Evolutionary conservation across 2,797 vertebrate species (phyloP), one percentile per base, ranked within the genome.

Genomic region (Mycteria americana): DNA sequence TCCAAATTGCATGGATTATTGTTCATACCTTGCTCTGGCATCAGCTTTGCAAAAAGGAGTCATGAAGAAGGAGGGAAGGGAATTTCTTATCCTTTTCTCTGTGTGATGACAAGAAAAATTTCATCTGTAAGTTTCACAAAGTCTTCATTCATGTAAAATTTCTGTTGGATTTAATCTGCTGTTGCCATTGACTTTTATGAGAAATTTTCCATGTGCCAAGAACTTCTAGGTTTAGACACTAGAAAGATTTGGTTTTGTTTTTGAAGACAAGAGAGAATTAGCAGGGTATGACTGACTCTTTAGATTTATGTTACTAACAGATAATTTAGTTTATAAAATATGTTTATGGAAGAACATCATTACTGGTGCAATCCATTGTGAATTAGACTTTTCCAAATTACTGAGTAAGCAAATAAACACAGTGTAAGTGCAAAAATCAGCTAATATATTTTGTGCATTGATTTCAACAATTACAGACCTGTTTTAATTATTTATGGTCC

Each of bases 401-500:
- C 12, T 37, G 33, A 84, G 39, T 41, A 92, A 92, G 77, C 4
- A 0, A 93, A 95, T 64, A 81, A 94, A 81, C 64, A 33, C 15
- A 41, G 43, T 51, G 11, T 50, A 83, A 94, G 60, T 72, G 51
- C 91, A 95, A 92, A 91, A 90, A 95, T 72, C 80, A 92, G 73
- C 88, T 89, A 92, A 69, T 89, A 77, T 78, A 75, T 92, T 95
- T 96, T 93, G 69, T 86, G 89, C 91, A 90, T 91, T 93, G 91
- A 86, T 91, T 96, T 94, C 76, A 73, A 97, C 27, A 93, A 75
- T 94, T 96, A 76, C 78, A 93, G 76, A 57, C 45, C 33, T 54
- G 30, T 65, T 97, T 97, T 82, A 96, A 97, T 97, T 97, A 95
- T 97, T 96, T 95, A 97, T 95, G 73, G 62, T 80, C 56, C 60